Evolutionary conservation across 2,888 invertebrate genomes (phyloP).

Genomic region (Hirtodrosophila confusa): DNA sequence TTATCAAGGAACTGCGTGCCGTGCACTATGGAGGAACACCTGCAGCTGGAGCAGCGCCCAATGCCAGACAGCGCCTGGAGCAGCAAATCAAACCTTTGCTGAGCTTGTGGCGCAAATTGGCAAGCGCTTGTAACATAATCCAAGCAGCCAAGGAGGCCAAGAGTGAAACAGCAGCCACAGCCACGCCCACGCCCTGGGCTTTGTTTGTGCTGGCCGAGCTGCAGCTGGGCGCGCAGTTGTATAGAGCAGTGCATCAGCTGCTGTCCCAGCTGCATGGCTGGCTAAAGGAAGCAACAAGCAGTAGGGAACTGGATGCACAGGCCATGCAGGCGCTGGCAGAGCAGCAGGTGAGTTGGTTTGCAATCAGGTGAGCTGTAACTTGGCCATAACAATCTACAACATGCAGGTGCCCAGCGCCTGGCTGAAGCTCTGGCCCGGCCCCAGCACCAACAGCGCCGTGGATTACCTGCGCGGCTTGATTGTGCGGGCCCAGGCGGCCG

Average conservation of each 20-base stretch:
- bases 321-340: conserved; percentile 73
- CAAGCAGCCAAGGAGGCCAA: conserved; percentile 66
- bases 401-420: conserved; percentile 79
- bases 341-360: conserved; percentile 68
- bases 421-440: conserved; percentile 82
- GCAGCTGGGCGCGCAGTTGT: conserved; percentile 75
- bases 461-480: conserved; percentile 82
- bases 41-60: conserved; percentile 12
- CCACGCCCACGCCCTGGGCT: conserved; percentile 75
- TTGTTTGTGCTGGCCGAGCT: conserved; percentile 81
- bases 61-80: conserved; percentile 84
- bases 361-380: not conserved
- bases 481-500: conserved; percentile 78
- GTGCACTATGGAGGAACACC: conserved; percentile 58
- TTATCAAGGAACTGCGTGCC: conserved; percentile 79
- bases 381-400: no score
- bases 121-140: conserved; percentile 83
- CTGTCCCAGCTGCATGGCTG: conserved; percentile 76
- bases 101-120: conserved; percentile 92
- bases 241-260: conserved; percentile 80
- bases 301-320: conserved; percentile 57
- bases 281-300: conserved; percentile 63
- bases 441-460: conserved; percentile 69
- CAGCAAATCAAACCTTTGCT: conserved; percentile 89
- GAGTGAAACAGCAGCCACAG: conserved; percentile 7